Conservation (phyloP, 2,888 invertebrate species). For the Phengaris arion region DNA sequence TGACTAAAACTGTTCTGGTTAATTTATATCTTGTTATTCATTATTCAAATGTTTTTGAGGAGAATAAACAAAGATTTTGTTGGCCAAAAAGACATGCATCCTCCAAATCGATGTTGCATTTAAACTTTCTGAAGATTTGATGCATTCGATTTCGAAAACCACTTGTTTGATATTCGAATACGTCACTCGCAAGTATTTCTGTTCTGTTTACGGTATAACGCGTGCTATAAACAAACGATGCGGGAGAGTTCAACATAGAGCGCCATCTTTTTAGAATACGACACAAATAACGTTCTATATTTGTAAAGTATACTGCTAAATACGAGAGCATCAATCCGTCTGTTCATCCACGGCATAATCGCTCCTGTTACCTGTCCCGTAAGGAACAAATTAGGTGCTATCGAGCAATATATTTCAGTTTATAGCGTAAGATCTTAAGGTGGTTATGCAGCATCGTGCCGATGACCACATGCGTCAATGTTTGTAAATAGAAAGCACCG, state of each 20-base stretch:
- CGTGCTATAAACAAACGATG: slow-evolving; percentile 78
- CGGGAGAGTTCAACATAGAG: slow-evolving; percentile 79
- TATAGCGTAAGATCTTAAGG: slow-evolving; percentile 66
- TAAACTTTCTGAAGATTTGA: not conserved
- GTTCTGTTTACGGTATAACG: slow-evolving; percentile 64
- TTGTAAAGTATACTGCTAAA: slow-evolving; percentile 73
- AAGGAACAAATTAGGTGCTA: slow-evolving; percentile 48
- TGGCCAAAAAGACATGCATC: not conserved
- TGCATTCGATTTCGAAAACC: slow-evolving; percentile 3
- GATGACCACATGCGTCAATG: slow-evolving; percentile 80
- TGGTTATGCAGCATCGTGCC: slow-evolving; percentile 71
- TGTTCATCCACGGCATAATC: slow-evolving; percentile 46
- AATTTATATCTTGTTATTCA: not conserved
- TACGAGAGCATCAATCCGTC: slow-evolving; percentile 59
- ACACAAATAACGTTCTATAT: slow-evolving; percentile 80
- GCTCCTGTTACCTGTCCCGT: slow-evolving; percentile 46
- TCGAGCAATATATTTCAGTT: slow-evolving; percentile 57
- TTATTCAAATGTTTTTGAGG: not conserved
- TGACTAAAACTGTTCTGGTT: no score
- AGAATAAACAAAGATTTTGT: not conserved
- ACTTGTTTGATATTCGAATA: slow-evolving; percentile 24
- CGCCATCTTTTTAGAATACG: slow-evolving; percentile 79
- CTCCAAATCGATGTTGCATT: not conserved
- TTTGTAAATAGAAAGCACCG: slow-evolving; percentile 75
- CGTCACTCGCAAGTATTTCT: slow-evolving; percentile 41